Conservation (phyloP, 1,140 invertebrate genomes). For the Macrobrachium rosenbergii region DNA sequence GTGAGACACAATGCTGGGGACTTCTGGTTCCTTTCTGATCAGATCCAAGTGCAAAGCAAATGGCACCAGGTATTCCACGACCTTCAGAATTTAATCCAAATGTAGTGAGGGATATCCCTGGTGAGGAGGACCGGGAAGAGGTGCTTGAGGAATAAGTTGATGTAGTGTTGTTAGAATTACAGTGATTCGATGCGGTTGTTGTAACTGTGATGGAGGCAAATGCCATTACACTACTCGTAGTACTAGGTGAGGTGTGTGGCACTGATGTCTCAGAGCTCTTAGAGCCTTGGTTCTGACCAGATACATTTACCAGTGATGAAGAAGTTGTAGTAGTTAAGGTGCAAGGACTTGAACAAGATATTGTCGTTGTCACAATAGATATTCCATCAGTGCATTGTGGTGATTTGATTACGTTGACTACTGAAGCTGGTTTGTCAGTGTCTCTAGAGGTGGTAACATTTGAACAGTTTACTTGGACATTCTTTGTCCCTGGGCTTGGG, state of each 20-base stretch:
- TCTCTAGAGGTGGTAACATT: background rate
- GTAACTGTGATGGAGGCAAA: conserved; percentile 58
- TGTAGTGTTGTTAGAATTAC: background rate
- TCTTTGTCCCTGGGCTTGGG: no score
- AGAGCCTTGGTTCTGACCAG: background rate
- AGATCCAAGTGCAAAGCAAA: conserved; percentile 59
- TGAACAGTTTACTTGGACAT: background rate
- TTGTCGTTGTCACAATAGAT: background rate
- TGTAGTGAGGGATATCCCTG: conserved; percentile 64
- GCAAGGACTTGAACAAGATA: background rate
- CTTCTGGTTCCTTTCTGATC: conserved; percentile 41
- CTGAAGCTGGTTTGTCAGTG: background rate
- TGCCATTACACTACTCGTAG: conserved; percentile 22
- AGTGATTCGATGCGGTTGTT: conserved; percentile 32
- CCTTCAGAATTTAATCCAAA: conserved; percentile 65
- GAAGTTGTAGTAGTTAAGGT: background rate
- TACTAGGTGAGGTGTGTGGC: background rate
- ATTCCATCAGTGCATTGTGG: background rate
- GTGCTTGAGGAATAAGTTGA: conserved; percentile 51
- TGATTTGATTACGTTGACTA: background rate
- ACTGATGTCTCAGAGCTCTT: background rate
- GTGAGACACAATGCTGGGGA: conserved; percentile 25
- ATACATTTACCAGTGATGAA: background rate
- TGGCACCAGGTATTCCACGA: conserved; percentile 63
- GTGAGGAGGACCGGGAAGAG: conserved; percentile 64